These are phyloP conservation scores for Lamellibrachia satsuma DNA, from an alignment of 2,888 invertebrate genomes.

Conservation along the genomic window DNA sequence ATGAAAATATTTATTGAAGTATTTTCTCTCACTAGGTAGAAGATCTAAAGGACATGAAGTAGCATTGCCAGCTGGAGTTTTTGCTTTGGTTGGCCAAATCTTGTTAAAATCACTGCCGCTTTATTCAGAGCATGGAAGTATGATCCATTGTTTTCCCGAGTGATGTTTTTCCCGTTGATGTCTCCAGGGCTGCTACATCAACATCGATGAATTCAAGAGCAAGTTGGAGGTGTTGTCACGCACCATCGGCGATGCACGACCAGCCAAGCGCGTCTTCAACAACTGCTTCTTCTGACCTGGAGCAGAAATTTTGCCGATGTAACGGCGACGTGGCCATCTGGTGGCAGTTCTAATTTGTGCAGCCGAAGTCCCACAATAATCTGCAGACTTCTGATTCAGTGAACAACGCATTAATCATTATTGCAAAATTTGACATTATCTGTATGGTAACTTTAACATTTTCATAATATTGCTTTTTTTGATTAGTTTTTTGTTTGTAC, in stretches of 20 bases:
- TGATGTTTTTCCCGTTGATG: not conserved
- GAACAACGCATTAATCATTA: not conserved
- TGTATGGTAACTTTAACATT: not conserved
- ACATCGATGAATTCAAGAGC: constrained; percentile 61
- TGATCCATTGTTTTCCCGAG: not conserved
- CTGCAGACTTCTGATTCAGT: not conserved
- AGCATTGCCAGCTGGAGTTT: too few species aligned
- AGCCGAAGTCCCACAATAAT: not conserved
- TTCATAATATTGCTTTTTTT: constrained; percentile 14
- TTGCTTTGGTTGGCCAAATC: too few species aligned
- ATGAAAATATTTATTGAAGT: too few species aligned
- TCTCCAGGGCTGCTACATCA: constrained; percentile 57
- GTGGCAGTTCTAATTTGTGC: not conserved
- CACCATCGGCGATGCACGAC: constrained; percentile 36
- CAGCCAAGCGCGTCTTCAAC: constrained; percentile 46
- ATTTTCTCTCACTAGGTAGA: too few species aligned
- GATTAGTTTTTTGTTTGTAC: constrained; percentile 5
- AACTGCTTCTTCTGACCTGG: constrained; percentile 37
- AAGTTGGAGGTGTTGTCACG: constrained; percentile 44
- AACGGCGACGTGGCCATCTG: not conserved
- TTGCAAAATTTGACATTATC: constrained; percentile 4
- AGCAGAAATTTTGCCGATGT: not conserved
- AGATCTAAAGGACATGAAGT: too few species aligned
- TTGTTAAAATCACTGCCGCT: too few species aligned
- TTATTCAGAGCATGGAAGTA: too few species aligned